phyloP scores from a whole-genome alignment of 2,113 vertebrate species.

The Ranitomeya imitator region DNA sequence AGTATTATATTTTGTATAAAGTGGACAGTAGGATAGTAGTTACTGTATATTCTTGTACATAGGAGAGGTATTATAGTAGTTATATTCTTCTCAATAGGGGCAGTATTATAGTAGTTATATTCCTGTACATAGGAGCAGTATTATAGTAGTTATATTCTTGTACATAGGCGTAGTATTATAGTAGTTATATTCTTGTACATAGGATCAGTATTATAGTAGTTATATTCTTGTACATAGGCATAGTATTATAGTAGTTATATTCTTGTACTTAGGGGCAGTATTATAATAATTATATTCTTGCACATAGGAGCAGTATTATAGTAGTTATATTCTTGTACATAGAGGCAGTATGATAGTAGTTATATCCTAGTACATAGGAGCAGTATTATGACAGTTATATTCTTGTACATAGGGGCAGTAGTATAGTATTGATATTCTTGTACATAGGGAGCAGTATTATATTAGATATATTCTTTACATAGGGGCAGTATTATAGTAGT shows the following conservation, averaged over 20 bases:
- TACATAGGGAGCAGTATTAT: too few relatives aligned
- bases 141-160: not conserved
- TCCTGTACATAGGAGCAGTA: not conserved
- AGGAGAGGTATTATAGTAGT: not conserved
- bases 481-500: too few relatives aligned
- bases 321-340: too few relatives aligned
- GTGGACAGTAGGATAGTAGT: not conserved
- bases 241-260: conserved; percentile 2
- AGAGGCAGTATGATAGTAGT: too few relatives aligned
- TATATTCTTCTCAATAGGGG: not conserved
- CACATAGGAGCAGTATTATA: too few relatives aligned
- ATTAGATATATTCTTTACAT: too few relatives aligned
- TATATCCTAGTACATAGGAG: too few relatives aligned
- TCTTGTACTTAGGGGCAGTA: not conserved
- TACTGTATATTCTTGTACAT: not conserved
- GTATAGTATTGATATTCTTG: too few relatives aligned
- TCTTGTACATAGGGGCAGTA: too few relatives aligned
- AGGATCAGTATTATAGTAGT: not conserved
- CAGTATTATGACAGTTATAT: too few relatives aligned
- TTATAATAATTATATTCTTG: too few relatives aligned
- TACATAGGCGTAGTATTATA: not conserved
- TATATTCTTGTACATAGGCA: not conserved
- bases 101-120: not conserved
- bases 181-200: not conserved
- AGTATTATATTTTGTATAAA: conserved; percentile 12